These are phyloP conservation scores for Drosophila cognata DNA, from an alignment of 2,888 invertebrate genomes.

Conservation along the genomic window DNA sequence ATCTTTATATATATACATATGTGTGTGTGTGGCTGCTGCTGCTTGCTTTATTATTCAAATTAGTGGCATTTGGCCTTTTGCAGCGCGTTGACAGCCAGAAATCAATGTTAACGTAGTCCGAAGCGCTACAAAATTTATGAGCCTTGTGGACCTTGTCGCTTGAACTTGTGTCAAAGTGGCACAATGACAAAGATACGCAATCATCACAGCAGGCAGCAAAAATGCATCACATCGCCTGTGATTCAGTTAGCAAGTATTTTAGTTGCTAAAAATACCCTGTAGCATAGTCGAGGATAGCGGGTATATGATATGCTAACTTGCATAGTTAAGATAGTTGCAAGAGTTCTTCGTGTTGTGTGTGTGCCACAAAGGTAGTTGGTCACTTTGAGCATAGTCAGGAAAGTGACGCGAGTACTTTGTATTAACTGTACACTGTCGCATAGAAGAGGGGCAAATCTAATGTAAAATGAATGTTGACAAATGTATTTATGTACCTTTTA, in stretches of 20 bases:
- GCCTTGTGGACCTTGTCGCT: slow-evolving; percentile 69
- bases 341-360: too few relatives aligned
- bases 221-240: slow-evolving; percentile 18
- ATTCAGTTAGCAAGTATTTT: slow-evolving; percentile 6
- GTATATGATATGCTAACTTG: neutral
- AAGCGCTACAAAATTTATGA: slow-evolving; percentile 55
- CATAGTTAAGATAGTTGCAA: neutral
- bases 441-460: neutral
- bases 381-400: neutral
- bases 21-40: slow-evolving; percentile 6
- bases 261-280: slow-evolving; percentile 24
- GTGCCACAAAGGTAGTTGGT: neutral
- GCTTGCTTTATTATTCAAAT: slow-evolving; percentile 58
- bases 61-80: slow-evolving; percentile 73
- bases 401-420: neutral
- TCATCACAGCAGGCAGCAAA: slow-evolving; percentile 27
- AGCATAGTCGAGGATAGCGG: neutral
- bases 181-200: slow-evolving; percentile 64
- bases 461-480: neutral
- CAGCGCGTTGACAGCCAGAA: slow-evolving; percentile 74
- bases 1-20: slow-evolving; percentile 10
- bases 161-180: slow-evolving; percentile 76
- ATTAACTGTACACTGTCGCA: too few relatives aligned
- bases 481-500: neutral
- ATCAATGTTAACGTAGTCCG: slow-evolving; percentile 69